These are phyloP conservation scores for Caenorhabditis sp. DNA, from an alignment of 2,888 invertebrate species.

Conservation along the genomic window DNA sequence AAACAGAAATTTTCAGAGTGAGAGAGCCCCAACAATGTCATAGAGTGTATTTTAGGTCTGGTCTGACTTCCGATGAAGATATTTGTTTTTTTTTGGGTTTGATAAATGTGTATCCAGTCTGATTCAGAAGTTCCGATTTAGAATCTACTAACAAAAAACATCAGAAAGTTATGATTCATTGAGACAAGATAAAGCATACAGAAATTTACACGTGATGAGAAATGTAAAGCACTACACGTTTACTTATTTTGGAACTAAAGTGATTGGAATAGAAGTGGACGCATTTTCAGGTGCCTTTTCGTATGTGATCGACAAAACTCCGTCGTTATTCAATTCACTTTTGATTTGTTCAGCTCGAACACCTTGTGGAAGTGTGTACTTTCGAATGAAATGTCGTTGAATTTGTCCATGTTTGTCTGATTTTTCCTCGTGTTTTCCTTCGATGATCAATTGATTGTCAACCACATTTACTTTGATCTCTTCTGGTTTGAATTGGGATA, in stretches of 20 bases:
- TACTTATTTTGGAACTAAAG: constrained; percentile 47
- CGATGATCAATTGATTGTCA: constrained; percentile 59
- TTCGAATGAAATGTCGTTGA: constrained; percentile 58
- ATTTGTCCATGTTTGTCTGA: constrained; percentile 57
- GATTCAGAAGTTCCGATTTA: too few species aligned
- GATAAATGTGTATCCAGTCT: too few species aligned
- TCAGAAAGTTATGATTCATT: too few species aligned
- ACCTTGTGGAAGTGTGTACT: constrained; percentile 56
- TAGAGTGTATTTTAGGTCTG: too few species aligned
- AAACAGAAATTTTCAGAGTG: too few species aligned
- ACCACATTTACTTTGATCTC: constrained; percentile 63
- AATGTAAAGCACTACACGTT: too few species aligned
- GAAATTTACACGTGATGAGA: too few species aligned
- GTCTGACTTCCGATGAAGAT: too few species aligned
- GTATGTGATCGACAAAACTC: constrained; percentile 57
- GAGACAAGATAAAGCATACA: too few species aligned
- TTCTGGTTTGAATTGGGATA: constrained; percentile 62
- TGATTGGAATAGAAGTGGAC: constrained; percentile 48
- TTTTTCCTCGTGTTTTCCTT: constrained; percentile 62
- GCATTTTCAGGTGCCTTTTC: constrained; percentile 49
- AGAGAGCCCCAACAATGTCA: too few species aligned
- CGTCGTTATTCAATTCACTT: constrained; percentile 56
- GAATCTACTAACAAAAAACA: too few species aligned
- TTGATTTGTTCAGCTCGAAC: constrained; percentile 57
- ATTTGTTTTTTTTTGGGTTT: too few species aligned